Base-by-base conservation (phyloP, 2,113 vertebrate species). In the Mormyrus lacerda region DNA sequence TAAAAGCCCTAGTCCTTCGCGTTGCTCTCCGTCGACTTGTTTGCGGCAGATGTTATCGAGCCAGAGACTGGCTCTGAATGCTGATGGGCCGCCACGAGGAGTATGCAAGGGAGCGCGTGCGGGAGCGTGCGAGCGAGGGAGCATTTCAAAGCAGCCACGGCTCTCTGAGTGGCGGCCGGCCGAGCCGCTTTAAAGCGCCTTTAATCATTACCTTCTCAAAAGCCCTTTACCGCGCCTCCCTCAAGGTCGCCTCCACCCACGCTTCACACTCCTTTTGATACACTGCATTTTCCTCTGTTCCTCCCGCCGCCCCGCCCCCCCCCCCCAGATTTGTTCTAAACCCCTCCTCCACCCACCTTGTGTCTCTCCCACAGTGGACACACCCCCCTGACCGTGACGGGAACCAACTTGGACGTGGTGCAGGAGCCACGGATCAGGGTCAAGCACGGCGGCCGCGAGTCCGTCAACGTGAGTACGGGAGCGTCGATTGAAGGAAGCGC, bases 331-430 rank as follows among this genome's bases (percentile, higher is more conserved):
- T n/a, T 44, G 45, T 76, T 35, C 2, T 65, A 51, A 48, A 88
- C 24, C 50, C 50, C n/a, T 8, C 27, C 47, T 4, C 50, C 50
- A 6, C 45, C 24, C 24, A 21, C 48, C 50, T 35, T 94, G 86
- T 85, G 10, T 24, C 92, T 91, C 84, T 87, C 90, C 69, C n/a
- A 94, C 94, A 99, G 99, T 0, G 99, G 99, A 0, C 96, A 99
- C 95, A 99, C 98, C 0, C 97, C 98, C 1, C 94, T 99, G 94
- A 97, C 96, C 3, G 90, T 99, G 94, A 98, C 96, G 0, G 99
- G 99, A 91, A 98, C 97, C 93, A 99, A 99, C 90, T 95, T 99
- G 94, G 98, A 99, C 31, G 96, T 98, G 93, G 96, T 99, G 90
- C 99, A 99, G 92, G 98, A 99, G 93, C 98, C 99, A 0, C 94